A percentile compares a stretch with the other conserved stretches of the same genome.
Evolutionary conservation across 2,888 invertebrate genomes (phyloP).

Genomic region (Caenorhabditis sp.): DNA sequence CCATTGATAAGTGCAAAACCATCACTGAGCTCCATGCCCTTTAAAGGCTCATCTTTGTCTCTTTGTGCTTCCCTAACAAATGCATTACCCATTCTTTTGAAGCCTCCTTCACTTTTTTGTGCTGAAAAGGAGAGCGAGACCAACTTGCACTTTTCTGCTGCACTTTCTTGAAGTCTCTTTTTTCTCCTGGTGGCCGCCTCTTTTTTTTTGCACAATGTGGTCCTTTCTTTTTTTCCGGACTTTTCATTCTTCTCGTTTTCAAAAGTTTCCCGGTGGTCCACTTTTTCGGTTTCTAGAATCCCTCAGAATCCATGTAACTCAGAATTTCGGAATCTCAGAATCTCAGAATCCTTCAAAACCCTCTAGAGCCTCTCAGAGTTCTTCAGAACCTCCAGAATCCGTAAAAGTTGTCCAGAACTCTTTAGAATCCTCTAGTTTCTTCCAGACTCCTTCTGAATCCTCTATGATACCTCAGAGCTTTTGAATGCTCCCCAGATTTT

Average conservation of each 20-base stretch:
- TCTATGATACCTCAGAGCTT: too few species aligned
- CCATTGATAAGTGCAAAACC: slow-evolving; percentile 16
- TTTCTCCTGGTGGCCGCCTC: too few species aligned
- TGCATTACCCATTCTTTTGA: slow-evolving; percentile 19
- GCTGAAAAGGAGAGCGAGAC: neutral
- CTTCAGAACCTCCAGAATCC: too few species aligned
- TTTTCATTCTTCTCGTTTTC: neutral
- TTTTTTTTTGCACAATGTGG: slow-evolving; percentile 2
- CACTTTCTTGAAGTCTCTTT: too few species aligned
- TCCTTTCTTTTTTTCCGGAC: slow-evolving; percentile 11
- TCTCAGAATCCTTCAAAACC: too few species aligned
- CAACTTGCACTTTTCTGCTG: slow-evolving; percentile 24
- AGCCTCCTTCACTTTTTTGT: neutral
- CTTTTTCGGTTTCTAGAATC: too few species aligned
- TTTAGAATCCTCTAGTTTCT: too few species aligned
- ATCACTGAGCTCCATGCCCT: neutral
- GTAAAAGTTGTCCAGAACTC: too few species aligned
- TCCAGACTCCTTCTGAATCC: neutral
- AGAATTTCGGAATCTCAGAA: too few species aligned
- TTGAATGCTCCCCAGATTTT: too few species aligned
- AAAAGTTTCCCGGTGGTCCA: neutral
- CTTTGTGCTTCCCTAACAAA: neutral
- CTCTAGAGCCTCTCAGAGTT: too few species aligned
- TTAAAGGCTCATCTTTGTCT: slow-evolving; percentile 16
- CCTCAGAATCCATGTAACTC: too few species aligned